Evolutionary conservation across 2,797 vertebrate genomes (phyloP), one percentile per base, ranked within the genome.

Genomic region (Acipenser transmontanus): DNA sequence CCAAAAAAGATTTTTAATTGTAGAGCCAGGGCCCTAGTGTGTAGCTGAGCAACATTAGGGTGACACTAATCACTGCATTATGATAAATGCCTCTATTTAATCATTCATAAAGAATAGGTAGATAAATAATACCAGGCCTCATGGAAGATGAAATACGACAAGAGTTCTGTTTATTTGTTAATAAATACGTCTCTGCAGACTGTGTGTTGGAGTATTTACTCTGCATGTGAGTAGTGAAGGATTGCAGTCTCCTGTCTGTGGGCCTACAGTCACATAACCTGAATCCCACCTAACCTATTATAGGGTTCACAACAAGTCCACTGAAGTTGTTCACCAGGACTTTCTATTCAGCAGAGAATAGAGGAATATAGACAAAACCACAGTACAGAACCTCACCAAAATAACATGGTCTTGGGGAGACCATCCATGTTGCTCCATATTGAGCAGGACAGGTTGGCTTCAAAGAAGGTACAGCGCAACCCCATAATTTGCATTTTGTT

Each of bases 61-160:
- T 47, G 47, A 57, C 47, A 63, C 34, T 34, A 34, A 34, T 34
- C 34, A 34, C 17, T 11, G n/a, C 49, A 7, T 52, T 54, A 60
- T 61, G 10, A 12, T 61, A 63, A 67, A 67, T 51, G 20, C 59
- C 65, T 47, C 9, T 20, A 59, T 67, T 62, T 67, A 60, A 50
- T 52, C 9, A 48, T n/a, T 62, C 54, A 48, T 50, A 59, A 70
- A 52, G 14, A 47, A n/a, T 20, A 50, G 13, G 47, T 51, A n/a
- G 13, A 49, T 59, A 63, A 66, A 52, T 49, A 49, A 51, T 50
- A 14, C 50, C 20, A 62, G 61, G n/a, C 61, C 52, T 61, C 64
- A 11, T 2, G 50, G 50, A 60, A 54, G 47, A 66, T 48, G 7
- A 48, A 50, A 59, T 10, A 63, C 7, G 34, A 47, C 61, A 63